Evolutionary conservation across 2,888 invertebrate species (phyloP).

Genomic region (Sipha maydis): DNA sequence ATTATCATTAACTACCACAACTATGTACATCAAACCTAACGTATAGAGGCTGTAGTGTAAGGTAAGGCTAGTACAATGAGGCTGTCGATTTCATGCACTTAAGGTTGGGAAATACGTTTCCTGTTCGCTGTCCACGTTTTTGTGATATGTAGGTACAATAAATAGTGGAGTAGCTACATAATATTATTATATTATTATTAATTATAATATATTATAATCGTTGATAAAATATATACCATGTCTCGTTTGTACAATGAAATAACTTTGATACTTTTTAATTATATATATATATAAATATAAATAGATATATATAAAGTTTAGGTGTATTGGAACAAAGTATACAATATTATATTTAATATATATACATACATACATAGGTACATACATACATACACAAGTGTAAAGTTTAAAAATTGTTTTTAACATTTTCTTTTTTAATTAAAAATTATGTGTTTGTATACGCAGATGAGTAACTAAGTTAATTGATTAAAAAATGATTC

Average conservation of each 20-base stretch:
- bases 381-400: too few species aligned
- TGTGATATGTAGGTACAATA: background rate
- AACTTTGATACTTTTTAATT: background rate
- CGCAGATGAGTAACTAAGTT: background rate
- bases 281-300: background rate
- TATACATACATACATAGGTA: too few species aligned
- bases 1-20: background rate
- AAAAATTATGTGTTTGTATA: background rate
- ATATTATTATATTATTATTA: background rate
- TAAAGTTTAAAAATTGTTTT: too few species aligned
- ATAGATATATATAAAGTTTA: background rate
- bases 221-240: background rate
- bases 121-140: conserved; percentile 11
- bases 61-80: background rate
- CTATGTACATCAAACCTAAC: background rate
- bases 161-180: background rate
- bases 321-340: too few species aligned
- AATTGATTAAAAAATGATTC: background rate
- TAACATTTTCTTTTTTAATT: background rate
- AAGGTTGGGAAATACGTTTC: conserved; percentile 19
- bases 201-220: too few species aligned
- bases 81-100: background rate
- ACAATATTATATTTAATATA: too few species aligned
- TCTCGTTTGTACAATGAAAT: background rate
- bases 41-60: too few species aligned